These are phyloP conservation scores for Caenorhabditis becei DNA, from an alignment of 2,888 invertebrate species.

Conservation along the genomic window DNA sequence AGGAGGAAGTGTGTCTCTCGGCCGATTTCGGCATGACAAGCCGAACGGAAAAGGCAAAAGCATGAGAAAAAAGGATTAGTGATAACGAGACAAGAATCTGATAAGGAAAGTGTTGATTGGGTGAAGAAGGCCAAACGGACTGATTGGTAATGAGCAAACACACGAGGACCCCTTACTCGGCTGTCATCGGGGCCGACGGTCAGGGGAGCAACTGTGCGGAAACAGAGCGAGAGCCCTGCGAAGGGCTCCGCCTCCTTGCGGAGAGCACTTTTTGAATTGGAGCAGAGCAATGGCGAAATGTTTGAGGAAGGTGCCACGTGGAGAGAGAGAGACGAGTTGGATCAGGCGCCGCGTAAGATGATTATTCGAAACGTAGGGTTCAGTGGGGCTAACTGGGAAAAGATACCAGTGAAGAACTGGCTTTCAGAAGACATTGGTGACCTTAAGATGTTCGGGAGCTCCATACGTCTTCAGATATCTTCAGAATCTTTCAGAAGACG, in stretches of 20 bases:
- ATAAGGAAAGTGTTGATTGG: slow-evolving; percentile 2
- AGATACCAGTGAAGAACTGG: no score
- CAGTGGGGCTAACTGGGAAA: neutral
- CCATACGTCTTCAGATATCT: no score
- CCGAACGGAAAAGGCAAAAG: neutral
- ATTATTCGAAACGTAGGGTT: neutral
- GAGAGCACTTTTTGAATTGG: neutral
- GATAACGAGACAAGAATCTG: neutral
- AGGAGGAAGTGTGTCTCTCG: neutral
- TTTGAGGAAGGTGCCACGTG: neutral
- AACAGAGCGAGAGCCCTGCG: neutral
- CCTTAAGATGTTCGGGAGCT: no score
- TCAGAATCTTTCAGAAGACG: no score
- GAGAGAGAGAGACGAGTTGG: neutral
- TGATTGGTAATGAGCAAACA: slow-evolving; percentile 58
- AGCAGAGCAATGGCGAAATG: neutral
- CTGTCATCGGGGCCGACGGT: slow-evolving; percentile 2
- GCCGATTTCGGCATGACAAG: neutral
- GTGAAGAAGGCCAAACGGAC: slow-evolving; percentile 2
- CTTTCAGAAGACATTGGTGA: no score
- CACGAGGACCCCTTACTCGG: slow-evolving; percentile 44
- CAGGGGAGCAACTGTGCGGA: neutral
- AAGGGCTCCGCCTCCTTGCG: neutral
- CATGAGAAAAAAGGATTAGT: neutral
- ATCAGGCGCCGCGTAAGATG: neutral